Percentiles rank a stretch among this genome's conserved stretches.
phyloP scores from a whole-genome alignment of 2,888 invertebrate genomes.

The Epinotia demarniana region DNA sequence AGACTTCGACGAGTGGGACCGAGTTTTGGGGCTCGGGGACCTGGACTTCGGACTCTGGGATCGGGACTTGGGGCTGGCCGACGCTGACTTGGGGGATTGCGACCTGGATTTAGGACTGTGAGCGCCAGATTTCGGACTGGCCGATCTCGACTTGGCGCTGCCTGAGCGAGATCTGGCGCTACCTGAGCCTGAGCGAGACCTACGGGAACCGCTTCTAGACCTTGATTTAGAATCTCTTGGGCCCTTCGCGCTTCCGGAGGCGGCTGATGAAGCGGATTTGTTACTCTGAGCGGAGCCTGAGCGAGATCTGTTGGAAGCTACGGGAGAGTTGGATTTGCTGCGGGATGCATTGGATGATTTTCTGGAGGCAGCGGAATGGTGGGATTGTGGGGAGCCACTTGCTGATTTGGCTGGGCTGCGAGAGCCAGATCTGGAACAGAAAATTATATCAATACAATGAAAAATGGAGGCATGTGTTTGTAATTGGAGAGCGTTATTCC shows the following conservation, averaged over 20 bases:
- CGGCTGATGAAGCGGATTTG: constrained; percentile 77
- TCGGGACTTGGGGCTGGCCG: constrained; percentile 59
- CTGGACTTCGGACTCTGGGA: constrained; percentile 56
- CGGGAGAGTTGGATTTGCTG: constrained; percentile 79
- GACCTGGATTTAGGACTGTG: constrained; percentile 69
- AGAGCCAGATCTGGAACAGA: constrained; percentile 68
- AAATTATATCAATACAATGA: too few relatives aligned
- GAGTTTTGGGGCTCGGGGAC: constrained; percentile 59
- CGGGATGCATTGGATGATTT: constrained; percentile 74
- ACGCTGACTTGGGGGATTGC: constrained; percentile 63
- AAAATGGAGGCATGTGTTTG: too few relatives aligned
- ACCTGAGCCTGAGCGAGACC: constrained; percentile 61
- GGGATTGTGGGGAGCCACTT: constrained; percentile 77
- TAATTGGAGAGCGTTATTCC: too few relatives aligned
- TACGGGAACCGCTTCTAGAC: constrained; percentile 67
- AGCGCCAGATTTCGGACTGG: constrained; percentile 64
- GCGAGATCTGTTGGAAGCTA: constrained; percentile 66
- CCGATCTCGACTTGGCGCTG: constrained; percentile 59
- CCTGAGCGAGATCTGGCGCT: constrained; percentile 56
- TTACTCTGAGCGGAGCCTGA: constrained; percentile 76
- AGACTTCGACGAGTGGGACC: constrained; percentile 50
- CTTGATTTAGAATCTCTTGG: constrained; percentile 64
- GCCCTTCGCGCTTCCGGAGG: constrained; percentile 71
- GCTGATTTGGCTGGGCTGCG: constrained; percentile 73
- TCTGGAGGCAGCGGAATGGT: constrained; percentile 65